Base-by-base conservation (phyloP, 2,797 vertebrate genomes). In the Gambusia yucatana region DNA sequence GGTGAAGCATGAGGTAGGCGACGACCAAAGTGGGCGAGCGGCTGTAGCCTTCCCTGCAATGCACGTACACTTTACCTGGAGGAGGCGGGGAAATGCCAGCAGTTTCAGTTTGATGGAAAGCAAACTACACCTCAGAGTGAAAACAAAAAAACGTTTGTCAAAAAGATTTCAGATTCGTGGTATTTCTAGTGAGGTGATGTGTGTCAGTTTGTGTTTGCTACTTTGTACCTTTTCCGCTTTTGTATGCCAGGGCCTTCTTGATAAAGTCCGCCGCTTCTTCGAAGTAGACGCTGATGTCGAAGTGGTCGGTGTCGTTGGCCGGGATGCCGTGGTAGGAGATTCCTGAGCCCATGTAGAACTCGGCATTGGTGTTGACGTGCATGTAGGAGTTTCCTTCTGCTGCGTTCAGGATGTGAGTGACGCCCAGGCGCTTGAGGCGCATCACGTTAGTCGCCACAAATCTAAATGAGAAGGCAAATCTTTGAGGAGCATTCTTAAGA, bases 41-140 rank as follows among this genome's bases (percentile, higher is more conserved):
- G 92, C 98, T 99, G 93, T 99, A 99, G n/a, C 98, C 98, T 87
- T 99, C 97, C 0, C 97, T 96, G 94, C 98, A 99, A 74, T 99
- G 98, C 76, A 99, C 97, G 0, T 97, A 96, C 76, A 99, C 97
- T 65, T 93, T 97, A 0, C 97, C 98, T 99, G 91, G 5, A 76
- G 22, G 30, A 4, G 20, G 48, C 75, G 14, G 30, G 47, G 6
- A 81, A 20, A 55, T 17, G 4, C 22, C 39, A 14, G 7, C 9
- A 28, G 22, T 52, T 70, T 4, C 17, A 6, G 41, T 69, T 73
- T 39, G n/a, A 73, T 10, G 1, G 41, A 70, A 77, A 36, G 44
- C 5, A 4, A n/a, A 41, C 63, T 65, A 22, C 20, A 25, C 9
- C 17, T 65, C 17, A 10, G 30, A 25, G 6, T 10, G 8, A 25